A percentile compares a stretch with the other conserved stretches of the same genome.
Evolutionary conservation across 2,888 invertebrate genomes (phyloP).

Genomic region (Oxytorus armatus): DNA sequence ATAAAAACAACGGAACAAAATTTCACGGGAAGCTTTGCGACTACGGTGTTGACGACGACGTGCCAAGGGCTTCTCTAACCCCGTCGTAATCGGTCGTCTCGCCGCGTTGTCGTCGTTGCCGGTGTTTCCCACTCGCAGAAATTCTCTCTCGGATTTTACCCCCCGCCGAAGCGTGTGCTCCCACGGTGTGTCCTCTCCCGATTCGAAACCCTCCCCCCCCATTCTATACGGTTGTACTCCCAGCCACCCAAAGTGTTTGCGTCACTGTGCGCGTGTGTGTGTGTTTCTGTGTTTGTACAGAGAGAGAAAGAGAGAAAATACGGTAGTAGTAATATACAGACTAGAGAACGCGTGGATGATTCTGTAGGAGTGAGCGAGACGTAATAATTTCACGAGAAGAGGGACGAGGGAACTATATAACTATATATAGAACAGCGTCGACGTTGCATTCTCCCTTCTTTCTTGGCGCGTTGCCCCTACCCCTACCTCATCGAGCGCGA

Average conservation of each 20-base stretch:
- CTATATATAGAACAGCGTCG: conserved; percentile 52
- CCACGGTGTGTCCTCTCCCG: conserved; percentile 76
- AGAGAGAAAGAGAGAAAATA: conserved; percentile 34
- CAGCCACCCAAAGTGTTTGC: conserved; percentile 61
- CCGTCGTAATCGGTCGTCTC: conserved; percentile 57
- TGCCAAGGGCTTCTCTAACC: conserved; percentile 65
- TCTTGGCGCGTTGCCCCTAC: conserved; percentile 79
- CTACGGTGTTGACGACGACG: conserved; percentile 46
- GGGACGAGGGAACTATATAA: conserved; percentile 47
- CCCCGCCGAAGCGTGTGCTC: conserved; percentile 76
- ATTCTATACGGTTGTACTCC: conserved; percentile 68
- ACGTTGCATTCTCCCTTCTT: conserved; percentile 78
- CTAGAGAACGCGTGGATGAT: conserved; percentile 37
- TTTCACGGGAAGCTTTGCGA: conserved; percentile 29
- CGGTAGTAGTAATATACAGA: conserved; percentile 32
- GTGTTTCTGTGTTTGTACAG: conserved; percentile 12
- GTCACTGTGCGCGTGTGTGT: conserved; percentile 31
- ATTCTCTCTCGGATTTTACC: conserved; percentile 62
- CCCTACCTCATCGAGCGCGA: conserved; percentile 63
- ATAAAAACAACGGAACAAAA: conserved; percentile 1
- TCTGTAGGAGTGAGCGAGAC: conserved; percentile 45
- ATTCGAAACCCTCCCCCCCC: conserved; percentile 76
- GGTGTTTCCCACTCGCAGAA: conserved; percentile 75
- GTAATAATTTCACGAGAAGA: conserved; percentile 47
- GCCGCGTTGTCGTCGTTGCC: conserved; percentile 67